Base-by-base conservation (phyloP, 2,888 invertebrate genomes). In the Athripsodes cinereus region DNA sequence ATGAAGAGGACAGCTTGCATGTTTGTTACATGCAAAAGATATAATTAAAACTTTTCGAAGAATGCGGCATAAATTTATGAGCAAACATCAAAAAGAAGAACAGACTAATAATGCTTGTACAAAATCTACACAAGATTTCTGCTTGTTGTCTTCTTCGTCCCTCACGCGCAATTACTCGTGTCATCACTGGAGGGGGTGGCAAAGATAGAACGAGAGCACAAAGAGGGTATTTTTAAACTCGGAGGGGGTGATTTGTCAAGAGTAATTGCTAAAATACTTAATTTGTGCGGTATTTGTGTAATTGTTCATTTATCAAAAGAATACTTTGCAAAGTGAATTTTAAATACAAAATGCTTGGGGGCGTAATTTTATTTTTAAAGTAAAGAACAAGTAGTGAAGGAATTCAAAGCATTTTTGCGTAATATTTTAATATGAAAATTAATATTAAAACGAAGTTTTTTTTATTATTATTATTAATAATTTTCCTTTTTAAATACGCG, bases 131-230 rank as follows among this genome's bases (percentile, higher is more conserved):
- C 40, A 40, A 40, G 40, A 40, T 40, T 40, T 40, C 40, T 40
- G 3, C 8, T 40, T 60, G 57, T 52, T 54, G 57, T 60, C 57
- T 48, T 47, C 51, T 47, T 52, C 57, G 57, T 60, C 57, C 52
- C 52, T 54, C 50, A 19, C 55, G 22, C n/a, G 22, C 55, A 55
- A 55, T 55, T 55, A 54, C 54, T 47, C 31, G 26, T 54, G 40
- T 54, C 54, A 54, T 47, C 47, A 11, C 22, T 16, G 16, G 13
- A 10, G 22, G 48, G 40, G 40, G 40, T 8, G 40, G 40, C 16
- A 13, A 13, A 16, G 40, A 40, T 11, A 31, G 31, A 31, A 6
- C 6, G 31, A 31, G 40, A 13, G 13, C 13, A 40, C 5, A 40
- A 13, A 13, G n/a, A 2, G 16, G 13, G 16, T 5, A 13, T 13